A percentile compares a stretch with the other conserved stretches of the same genome.
Evolutionary conservation across 35 echinoderm and acorn worm genomes (phyloP).

Genomic region (Heliocidaris tuberculata): DNA sequence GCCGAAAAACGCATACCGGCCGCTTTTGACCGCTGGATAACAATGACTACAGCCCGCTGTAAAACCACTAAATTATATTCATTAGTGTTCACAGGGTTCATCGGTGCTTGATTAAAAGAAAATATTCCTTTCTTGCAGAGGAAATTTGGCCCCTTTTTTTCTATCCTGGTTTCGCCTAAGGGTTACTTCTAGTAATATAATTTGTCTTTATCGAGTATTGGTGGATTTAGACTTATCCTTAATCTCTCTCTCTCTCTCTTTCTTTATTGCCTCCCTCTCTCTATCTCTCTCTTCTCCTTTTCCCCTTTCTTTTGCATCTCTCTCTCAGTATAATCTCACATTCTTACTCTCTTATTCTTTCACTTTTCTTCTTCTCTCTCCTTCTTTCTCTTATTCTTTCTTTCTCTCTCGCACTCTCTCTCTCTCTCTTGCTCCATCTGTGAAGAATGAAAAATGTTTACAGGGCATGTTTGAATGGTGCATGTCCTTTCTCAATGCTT

Average conservation of each 20-base stretch:
- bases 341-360: too few species aligned
- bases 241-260: neutral
- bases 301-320: neutral
- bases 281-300: neutral
- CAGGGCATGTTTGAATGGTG: too few species aligned
- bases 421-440: too few species aligned
- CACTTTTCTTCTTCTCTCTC: too few species aligned
- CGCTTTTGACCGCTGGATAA: neutral
- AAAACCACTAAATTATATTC: slow-evolving; percentile 35
- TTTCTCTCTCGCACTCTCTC: too few species aligned
- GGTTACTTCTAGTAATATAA: slow-evolving; percentile 20
- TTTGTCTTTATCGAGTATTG: slow-evolving; percentile 27
- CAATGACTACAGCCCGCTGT: neutral
- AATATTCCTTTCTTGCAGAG: slow-evolving; percentile 5
- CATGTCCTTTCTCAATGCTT: too few species aligned
- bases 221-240: neutral
- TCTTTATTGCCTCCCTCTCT: neutral
- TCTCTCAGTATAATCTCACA: too few species aligned
- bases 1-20: neutral
- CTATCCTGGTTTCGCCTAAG: neutral
- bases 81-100: neutral
- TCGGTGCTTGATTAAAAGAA: slow-evolving; percentile 37
- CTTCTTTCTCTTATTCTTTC: too few species aligned
- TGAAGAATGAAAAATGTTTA: too few species aligned
- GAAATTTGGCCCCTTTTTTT: slow-evolving; percentile 36